phyloP scores from a whole-genome alignment of 1,140 invertebrate species.

The Drosophila orena region DNA sequence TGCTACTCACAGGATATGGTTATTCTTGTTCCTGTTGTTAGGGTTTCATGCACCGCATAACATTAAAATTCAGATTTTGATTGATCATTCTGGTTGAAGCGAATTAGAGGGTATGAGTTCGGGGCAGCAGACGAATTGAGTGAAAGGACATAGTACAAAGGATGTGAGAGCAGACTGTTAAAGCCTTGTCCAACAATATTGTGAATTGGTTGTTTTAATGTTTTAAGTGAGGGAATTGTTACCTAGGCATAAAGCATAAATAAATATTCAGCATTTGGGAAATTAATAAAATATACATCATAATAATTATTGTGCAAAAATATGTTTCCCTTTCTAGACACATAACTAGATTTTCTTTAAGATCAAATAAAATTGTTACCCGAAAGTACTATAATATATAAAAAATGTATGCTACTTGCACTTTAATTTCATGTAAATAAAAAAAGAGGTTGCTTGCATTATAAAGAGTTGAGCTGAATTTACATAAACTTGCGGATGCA shows the following conservation, averaged over 20 bases:
- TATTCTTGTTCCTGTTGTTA: slow-evolving; percentile 60
- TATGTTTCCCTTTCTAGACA: too few relatives aligned
- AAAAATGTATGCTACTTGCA: too few relatives aligned
- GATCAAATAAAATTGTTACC: too few relatives aligned
- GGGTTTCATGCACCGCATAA: slow-evolving; percentile 80
- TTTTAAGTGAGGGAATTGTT: background rate
- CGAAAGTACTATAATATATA: too few relatives aligned
- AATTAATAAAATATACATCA: too few relatives aligned
- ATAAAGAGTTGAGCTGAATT: background rate
- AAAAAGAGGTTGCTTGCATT: background rate
- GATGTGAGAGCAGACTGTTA: slow-evolving; percentile 23
- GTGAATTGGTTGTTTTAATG: slow-evolving; percentile 11
- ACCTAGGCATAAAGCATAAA: too few relatives aligned
- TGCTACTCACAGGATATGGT: slow-evolving; percentile 65
- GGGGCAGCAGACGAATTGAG: slow-evolving; percentile 13
- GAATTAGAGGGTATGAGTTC: slow-evolving; percentile 3
- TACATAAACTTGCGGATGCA: slow-evolving; percentile 3
- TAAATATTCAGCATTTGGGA: too few relatives aligned
- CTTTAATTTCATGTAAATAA: background rate
- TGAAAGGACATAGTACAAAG: slow-evolving; percentile 3
- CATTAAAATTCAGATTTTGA: slow-evolving; percentile 81
- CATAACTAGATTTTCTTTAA: too few relatives aligned
- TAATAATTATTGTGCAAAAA: too few relatives aligned
- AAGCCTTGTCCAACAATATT: slow-evolving; percentile 48
- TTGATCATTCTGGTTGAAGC: slow-evolving; percentile 61